A percentile compares a stretch with the other conserved stretches of the same genome.
phyloP scores from a whole-genome alignment of 2,888 invertebrate species.

The Litoditis marina region DNA sequence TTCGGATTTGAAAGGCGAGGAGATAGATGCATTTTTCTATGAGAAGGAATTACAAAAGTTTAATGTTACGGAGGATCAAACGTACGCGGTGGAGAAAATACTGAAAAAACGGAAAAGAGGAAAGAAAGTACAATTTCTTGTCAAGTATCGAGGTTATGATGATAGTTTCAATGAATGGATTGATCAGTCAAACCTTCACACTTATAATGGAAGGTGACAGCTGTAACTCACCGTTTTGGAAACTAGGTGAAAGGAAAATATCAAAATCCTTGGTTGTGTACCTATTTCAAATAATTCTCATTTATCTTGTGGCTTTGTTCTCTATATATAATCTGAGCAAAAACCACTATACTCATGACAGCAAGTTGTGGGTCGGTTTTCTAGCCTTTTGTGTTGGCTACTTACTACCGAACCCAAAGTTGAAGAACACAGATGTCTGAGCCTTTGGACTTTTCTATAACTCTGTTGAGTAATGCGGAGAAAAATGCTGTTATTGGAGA shows the following conservation, averaged over 20 bases:
- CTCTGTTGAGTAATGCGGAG: slow-evolving; percentile 8
- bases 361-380: slow-evolving; percentile 4
- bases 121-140: not conserved
- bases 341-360: not conserved
- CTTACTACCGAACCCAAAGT: slow-evolving; percentile 12
- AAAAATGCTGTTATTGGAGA: slow-evolving; percentile 4
- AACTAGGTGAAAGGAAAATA: too few species aligned
- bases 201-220: too few species aligned
- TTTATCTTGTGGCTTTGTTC: slow-evolving; percentile 9
- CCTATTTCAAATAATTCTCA: slow-evolving; percentile 8
- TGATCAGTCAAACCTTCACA: too few species aligned
- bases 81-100: not conserved
- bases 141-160: not conserved
- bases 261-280: slow-evolving; percentile 13
- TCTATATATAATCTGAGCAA: slow-evolving; percentile 11
- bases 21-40: not conserved
- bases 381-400: slow-evolving; percentile 10
- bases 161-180: not conserved
- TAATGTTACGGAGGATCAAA: not conserved
- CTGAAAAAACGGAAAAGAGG: not conserved
- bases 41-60: not conserved
- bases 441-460: slow-evolving; percentile 8
- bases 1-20: not conserved
- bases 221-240: too few species aligned
- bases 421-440: not conserved